Percentiles rank a stretch among this genome's conserved stretches.
These are phyloP conservation scores for Acleris holmiana DNA, from an alignment of 2,888 invertebrate genomes.

Conservation along the genomic window DNA sequence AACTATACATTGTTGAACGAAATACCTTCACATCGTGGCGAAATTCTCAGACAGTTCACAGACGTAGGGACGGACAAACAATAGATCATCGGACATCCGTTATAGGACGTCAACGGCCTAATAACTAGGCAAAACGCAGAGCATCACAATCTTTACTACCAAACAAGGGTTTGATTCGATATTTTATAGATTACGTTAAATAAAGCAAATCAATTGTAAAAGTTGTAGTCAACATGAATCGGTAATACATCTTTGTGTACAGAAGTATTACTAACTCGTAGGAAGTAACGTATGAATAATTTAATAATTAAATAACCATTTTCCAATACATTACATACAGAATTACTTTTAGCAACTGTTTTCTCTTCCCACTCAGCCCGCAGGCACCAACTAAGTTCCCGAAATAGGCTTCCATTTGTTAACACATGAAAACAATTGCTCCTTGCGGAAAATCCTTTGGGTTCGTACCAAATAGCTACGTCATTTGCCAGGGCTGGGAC, in stretches of 20 bases:
- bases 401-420: constrained; percentile 31
- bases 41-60: constrained; percentile 66
- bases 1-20: constrained; percentile 22
- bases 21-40: constrained; percentile 50
- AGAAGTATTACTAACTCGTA: neutral
- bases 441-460: constrained; percentile 23
- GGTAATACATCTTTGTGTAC: no score
- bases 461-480: constrained; percentile 19
- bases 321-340: constrained; percentile 3
- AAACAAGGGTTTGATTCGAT: constrained; percentile 12
- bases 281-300: neutral
- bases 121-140: constrained; percentile 59
- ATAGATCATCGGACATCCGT: constrained; percentile 75
- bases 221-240: no score
- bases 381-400: constrained; percentile 23
- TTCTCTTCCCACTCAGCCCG: constrained; percentile 4
- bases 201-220: neutral
- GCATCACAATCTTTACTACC: constrained; percentile 33
- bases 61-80: constrained; percentile 61
- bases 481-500: constrained; percentile 20
- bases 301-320: constrained; percentile 11
- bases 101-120: constrained; percentile 63
- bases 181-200: constrained; percentile 7
- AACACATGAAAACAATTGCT: constrained; percentile 28
- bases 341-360: constrained; percentile 17